Percentiles rank a stretch among this genome's conserved stretches.
These are phyloP conservation scores for Heterodera carotae DNA, from an alignment of 1,140 invertebrate genomes.

Conservation along the genomic window DNA sequence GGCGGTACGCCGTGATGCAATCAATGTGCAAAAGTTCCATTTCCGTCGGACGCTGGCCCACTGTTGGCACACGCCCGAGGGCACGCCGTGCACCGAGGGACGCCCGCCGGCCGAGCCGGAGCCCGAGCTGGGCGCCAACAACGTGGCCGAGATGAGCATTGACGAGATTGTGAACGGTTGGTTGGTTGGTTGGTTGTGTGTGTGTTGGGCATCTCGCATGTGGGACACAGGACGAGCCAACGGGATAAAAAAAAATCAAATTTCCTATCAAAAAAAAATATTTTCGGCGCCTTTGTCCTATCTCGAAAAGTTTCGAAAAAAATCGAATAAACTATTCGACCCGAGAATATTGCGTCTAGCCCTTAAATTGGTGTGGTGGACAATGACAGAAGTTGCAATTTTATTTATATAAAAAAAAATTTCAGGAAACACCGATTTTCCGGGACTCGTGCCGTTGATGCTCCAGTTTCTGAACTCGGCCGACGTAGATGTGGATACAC, in stretches of 20 bases:
- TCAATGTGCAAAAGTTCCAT: conserved; percentile 82
- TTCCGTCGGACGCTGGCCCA: conserved; percentile 43
- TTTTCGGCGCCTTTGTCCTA: too few species aligned
- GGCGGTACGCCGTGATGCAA: conserved; percentile 80
- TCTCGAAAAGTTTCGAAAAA: conserved; percentile 4
- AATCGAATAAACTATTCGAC: too few species aligned
- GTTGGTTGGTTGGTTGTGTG: not conserved
- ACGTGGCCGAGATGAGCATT: conserved; percentile 77
- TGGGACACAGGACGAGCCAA: too few species aligned
- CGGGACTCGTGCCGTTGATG: conserved; percentile 89
- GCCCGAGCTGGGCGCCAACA: conserved; percentile 43
- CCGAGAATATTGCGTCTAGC: too few species aligned
- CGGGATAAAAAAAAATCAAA: too few species aligned
- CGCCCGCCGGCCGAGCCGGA: conserved; percentile 43
- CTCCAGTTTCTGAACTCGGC: conserved; percentile 87
- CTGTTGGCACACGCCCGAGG: conserved; percentile 65
- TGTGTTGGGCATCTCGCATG: too few species aligned
- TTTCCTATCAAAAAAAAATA: too few species aligned
- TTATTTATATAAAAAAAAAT: not conserved
- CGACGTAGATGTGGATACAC: conserved; percentile 92
- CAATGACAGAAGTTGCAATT: too few species aligned
- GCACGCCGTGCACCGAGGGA: conserved; percentile 44
- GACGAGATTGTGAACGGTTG: conserved; percentile 98
- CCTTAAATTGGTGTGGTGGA: too few species aligned
- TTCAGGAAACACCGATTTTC: conserved; percentile 75